Percentiles rank a stretch among this genome's conserved stretches.
These are phyloP conservation scores for Tetheella fluctuosa DNA, from an alignment of 2,888 invertebrate genomes.

Conservation along the genomic window DNA sequence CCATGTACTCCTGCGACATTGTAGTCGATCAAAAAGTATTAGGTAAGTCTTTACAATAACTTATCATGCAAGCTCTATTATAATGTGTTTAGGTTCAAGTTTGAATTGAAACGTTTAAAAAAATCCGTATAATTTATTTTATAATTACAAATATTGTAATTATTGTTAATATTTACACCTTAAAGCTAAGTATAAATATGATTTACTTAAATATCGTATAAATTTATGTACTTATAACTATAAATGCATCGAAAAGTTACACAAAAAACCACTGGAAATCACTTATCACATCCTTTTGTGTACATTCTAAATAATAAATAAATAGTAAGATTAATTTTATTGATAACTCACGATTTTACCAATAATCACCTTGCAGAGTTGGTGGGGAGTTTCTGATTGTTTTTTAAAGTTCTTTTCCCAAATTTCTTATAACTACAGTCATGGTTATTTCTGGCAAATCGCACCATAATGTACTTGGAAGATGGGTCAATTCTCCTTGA, in stretches of 20 bases:
- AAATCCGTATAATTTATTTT: constrained; percentile 64
- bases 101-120: constrained; percentile 29
- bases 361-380: constrained; percentile 42
- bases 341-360: constrained; percentile 29
- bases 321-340: constrained; percentile 15
- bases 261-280: constrained; percentile 61
- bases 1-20: constrained; percentile 95
- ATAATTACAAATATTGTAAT: constrained; percentile 79
- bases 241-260: constrained; percentile 76
- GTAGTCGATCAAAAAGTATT: constrained; percentile 94
- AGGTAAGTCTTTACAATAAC: constrained; percentile 85
- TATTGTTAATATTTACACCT: constrained; percentile 78
- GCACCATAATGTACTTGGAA: constrained; percentile 22
- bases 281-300: constrained; percentile 80
- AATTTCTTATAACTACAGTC: constrained; percentile 52
- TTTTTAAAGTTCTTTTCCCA: constrained; percentile 28
- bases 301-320: constrained; percentile 53
- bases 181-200: constrained; percentile 70
- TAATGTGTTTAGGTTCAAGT: not conserved
- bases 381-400: constrained; percentile 58
- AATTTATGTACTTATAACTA: constrained; percentile 48
- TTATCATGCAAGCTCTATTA: not conserved
- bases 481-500: not conserved
- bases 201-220: constrained; percentile 72
- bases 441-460: constrained; percentile 63